These are phyloP conservation scores for Tenthredo livida DNA, from an alignment of 2,888 invertebrate species.

Conservation along the genomic window DNA sequence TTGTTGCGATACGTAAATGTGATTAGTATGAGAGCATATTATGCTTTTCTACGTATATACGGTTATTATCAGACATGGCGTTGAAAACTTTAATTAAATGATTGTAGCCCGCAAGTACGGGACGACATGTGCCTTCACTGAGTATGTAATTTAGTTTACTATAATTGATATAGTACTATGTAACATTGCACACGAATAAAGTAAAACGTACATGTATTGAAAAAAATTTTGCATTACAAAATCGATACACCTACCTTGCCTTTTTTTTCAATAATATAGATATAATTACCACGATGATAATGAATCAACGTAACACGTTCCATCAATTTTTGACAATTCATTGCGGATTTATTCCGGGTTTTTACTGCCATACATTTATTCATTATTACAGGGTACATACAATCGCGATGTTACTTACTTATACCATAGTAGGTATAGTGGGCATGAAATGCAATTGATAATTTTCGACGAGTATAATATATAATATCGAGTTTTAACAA, in stretches of 20 bases:
- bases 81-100: constrained; percentile 48
- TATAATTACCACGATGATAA: neutral
- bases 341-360: constrained; percentile 28
- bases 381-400: neutral
- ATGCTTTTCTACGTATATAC: constrained; percentile 35
- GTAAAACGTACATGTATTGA: constrained; percentile 50
- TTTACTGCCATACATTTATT: neutral
- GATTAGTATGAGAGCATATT: constrained; percentile 36
- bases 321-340: neutral
- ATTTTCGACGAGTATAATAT: neutral
- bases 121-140: constrained; percentile 53
- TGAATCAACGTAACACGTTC: neutral
- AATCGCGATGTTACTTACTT: neutral
- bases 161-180: constrained; percentile 49
- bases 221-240: neutral
- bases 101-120: constrained; percentile 52
- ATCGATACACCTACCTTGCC: neutral
- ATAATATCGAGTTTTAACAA: neutral
- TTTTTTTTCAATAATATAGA: neutral
- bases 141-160: constrained; percentile 52
- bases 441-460: neutral
- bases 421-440: neutral
- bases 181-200: constrained; percentile 53
- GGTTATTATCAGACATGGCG: constrained; percentile 44
- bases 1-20: constrained; percentile 49